phyloP scores from a whole-genome alignment of 2,888 invertebrate genomes.

The Nineta flava region DNA sequence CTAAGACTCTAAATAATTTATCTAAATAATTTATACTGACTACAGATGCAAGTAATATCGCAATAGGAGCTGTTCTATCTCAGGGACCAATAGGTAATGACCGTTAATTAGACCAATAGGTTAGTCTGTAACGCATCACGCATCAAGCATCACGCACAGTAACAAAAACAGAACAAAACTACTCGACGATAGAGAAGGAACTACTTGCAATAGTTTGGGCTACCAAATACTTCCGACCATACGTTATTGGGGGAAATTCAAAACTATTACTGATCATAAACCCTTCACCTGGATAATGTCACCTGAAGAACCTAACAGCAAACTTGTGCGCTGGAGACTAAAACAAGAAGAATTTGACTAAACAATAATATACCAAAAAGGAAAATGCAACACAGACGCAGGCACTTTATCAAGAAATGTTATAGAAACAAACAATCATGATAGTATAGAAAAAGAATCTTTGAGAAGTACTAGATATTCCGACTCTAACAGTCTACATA shows the following conservation, averaged over 20 bases:
- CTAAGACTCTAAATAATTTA: not conserved
- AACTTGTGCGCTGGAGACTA: conserved; percentile 19
- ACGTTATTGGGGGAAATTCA: conserved; percentile 21
- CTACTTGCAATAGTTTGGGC: conserved; percentile 22
- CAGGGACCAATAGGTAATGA: no score
- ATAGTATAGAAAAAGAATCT: no score
- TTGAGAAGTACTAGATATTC: no score
- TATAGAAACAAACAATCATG: not conserved
- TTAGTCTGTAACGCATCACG: no score
- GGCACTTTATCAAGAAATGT: conserved; percentile 17
- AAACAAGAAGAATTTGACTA: conserved; percentile 20
- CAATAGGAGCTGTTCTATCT: no score
- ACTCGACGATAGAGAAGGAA: conserved; percentile 22
- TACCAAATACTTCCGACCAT: conserved; percentile 21
- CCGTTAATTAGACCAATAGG: no score
- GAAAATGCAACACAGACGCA: conserved; percentile 17
- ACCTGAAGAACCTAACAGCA: conserved; percentile 17
- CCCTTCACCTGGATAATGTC: conserved; percentile 19
- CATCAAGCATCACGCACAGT: conserved; percentile 20
- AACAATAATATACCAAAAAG: conserved; percentile 18
- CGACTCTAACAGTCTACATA: no score
- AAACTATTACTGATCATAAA: conserved; percentile 20
- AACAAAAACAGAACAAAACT: conserved; percentile 22
- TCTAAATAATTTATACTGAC: not conserved
- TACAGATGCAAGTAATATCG: not conserved